Conservation (phyloP, 2,888 invertebrate species). For the Synanthedon andrenaeformis region DNA sequence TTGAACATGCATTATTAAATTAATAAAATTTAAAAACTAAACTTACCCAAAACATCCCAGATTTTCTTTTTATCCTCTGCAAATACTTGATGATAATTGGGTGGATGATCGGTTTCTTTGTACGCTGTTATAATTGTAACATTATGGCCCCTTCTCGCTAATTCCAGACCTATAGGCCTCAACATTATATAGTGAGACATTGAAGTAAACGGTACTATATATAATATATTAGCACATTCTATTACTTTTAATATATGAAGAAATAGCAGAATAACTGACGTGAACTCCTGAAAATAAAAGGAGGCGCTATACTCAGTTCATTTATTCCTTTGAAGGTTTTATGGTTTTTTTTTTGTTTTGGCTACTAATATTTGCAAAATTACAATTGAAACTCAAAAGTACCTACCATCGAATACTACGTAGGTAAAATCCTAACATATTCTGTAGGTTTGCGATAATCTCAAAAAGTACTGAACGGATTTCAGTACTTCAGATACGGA, state of each 20-base stretch:
- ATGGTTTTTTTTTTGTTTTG: too few relatives aligned
- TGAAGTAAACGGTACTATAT: constrained; percentile 54
- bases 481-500: too few relatives aligned
- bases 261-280: too few relatives aligned
- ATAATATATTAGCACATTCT: constrained; percentile 50
- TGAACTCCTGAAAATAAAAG: not conserved
- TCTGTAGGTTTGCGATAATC: too few relatives aligned
- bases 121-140: constrained; percentile 58
- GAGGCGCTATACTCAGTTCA: not conserved
- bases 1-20: not conserved
- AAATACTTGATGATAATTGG: constrained; percentile 46
- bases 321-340: too few relatives aligned
- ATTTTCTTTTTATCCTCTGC: constrained; percentile 37
- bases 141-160: constrained; percentile 64
- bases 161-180: constrained; percentile 52
- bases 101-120: constrained; percentile 26
- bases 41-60: constrained; percentile 50
- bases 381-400: too few relatives aligned
- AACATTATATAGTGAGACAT: constrained; percentile 60
- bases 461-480: too few relatives aligned
- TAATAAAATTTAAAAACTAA: too few relatives aligned
- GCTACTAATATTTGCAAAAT: too few relatives aligned
- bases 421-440: too few relatives aligned
- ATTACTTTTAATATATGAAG: constrained; percentile 3
- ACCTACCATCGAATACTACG: too few relatives aligned